Percentiles rank a stretch among this genome's conserved stretches.
These are phyloP conservation scores for Gallinago nigripennis DNA, from an alignment of 2,797 vertebrate species.

Conservation along the genomic window DNA sequence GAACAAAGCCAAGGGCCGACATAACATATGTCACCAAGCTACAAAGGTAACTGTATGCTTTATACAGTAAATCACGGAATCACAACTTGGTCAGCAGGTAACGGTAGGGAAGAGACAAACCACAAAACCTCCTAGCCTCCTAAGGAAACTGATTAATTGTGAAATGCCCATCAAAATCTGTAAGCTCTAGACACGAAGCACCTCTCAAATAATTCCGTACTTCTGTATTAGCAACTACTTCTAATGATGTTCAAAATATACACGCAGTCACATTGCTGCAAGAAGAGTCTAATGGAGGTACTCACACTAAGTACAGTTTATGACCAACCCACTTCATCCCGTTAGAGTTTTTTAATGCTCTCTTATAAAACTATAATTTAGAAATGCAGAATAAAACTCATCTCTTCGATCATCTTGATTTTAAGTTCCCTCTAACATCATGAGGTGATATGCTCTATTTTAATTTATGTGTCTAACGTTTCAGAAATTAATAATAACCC, in stretches of 20 bases:
- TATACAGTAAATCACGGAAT: background rate
- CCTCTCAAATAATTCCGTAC: background rate
- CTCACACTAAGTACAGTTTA: background rate
- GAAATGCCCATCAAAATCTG: background rate
- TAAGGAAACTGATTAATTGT: background rate
- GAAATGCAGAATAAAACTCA: background rate
- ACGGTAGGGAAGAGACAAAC: background rate
- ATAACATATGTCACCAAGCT: background rate
- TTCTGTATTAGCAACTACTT: background rate
- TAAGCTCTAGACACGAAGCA: background rate
- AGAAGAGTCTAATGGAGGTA: background rate
- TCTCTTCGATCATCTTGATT: background rate
- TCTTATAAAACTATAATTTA: background rate
- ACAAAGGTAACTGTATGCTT: background rate
- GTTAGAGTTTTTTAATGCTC: background rate
- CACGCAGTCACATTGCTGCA: background rate
- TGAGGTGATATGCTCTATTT: background rate
- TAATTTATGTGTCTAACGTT: background rate
- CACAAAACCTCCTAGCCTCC: background rate
- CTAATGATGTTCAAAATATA: background rate
- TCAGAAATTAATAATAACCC: background rate
- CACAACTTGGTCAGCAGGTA: background rate
- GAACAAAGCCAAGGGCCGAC: background rate
- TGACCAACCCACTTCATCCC: background rate
- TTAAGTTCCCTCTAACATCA: background rate